Conservation (phyloP, 2,113 vertebrate species). For the Campylomormyrus numenius region DNA sequence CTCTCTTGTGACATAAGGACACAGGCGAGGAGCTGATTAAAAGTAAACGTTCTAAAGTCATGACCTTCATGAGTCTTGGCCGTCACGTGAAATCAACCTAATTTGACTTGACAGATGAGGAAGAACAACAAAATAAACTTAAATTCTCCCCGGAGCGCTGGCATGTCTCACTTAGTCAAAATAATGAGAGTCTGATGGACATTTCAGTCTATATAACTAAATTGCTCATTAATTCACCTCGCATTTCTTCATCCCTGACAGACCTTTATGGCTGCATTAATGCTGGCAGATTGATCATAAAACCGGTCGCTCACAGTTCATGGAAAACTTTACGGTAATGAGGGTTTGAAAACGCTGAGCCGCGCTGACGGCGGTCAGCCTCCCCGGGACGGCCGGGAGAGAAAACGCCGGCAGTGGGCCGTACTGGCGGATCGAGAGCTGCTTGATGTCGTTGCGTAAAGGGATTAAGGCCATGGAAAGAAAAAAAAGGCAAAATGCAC, state of each 20-base stretch:
- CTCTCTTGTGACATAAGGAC: neutral
- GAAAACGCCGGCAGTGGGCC: neutral
- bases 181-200: constrained; percentile 7
- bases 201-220: constrained; percentile 18
- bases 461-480: neutral
- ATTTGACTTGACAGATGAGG: neutral
- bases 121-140: constrained; percentile 4
- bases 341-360: neutral
- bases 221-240: constrained; percentile 16
- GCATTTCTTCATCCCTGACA: neutral
- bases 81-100: constrained; percentile 5
- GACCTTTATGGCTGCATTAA: constrained; percentile 6
- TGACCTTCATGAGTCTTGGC: neutral
- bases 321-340: neutral
- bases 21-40: neutral
- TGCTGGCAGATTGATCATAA: constrained; percentile 11
- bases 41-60: constrained; percentile 3
- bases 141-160: constrained; percentile 6
- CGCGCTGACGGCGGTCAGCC: neutral
- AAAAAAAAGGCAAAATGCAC: neutral
- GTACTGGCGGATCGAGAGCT: neutral
- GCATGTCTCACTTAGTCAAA: constrained; percentile 8
- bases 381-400: neutral
- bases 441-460: neutral
- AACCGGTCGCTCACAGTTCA: constrained; percentile 1